Evolutionary conservation across 92 coral and sea anemone species (phyloP), one percentile per base, ranked within the genome.

Genomic region (Umimayanthus kanabou): DNA sequence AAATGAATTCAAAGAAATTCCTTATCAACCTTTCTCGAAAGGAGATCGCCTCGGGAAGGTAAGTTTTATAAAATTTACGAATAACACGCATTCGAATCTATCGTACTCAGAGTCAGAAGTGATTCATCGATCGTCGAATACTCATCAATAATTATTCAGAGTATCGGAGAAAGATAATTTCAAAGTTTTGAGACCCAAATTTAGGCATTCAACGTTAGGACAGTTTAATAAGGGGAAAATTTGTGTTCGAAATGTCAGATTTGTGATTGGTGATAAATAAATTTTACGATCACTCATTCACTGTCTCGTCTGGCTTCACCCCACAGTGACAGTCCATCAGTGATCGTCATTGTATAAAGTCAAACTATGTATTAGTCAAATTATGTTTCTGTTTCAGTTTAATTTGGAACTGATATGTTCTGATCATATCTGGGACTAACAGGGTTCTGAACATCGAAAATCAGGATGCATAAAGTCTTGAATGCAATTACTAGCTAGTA

Each of bases 21-120:
- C 99, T 58, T 97, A 97, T 88, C 99, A 97, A 72, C 99, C 99
- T 28, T 97, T 97, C 74, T 97, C 99, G 43, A 97, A 97, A 92
- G 99, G 96, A 77, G 99, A 97, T 83, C 96, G 99, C 75, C 90
- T 97, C 55, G 99, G 99, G 82, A 97, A 97, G 98, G 99, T 97
- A 87, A 42, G 66, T 76, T 18, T 50, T 14, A 4, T 26, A 28
- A 20, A 53, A 53, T 25, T 33, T 1, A 55, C 20, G 57, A 23
- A 65, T 20, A 5, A 0, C 30, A 20, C n/a, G 10, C 25, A 45
- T 37, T 26, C 58, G 14, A 40, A 9, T 69, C 65, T 20, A 11
- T 42, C 86, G 25, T 18, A 15, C 18, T 28, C 22, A 29, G 39
- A 15, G 49, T 28, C 22, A 29, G 39, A 15, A 71, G 43, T 43